These are phyloP conservation scores for Caenorhabditis sp. DNA, from an alignment of 2,888 invertebrate species.

Conservation along the genomic window DNA sequence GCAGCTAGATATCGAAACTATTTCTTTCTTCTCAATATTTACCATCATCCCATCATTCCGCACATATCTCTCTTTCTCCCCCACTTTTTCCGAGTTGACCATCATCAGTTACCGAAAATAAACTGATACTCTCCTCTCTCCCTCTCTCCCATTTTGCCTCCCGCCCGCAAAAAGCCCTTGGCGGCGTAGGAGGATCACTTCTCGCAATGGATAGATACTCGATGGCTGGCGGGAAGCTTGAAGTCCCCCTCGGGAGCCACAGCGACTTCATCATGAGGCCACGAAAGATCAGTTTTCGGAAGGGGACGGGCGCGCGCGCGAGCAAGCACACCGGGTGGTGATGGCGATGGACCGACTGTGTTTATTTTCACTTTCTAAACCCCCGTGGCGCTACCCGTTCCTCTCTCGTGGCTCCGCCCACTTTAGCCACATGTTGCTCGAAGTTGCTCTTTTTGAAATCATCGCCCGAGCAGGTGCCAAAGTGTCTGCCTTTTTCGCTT, in stretches of 20 bases:
- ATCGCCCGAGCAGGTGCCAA: constrained; percentile 28
- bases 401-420: constrained; percentile 29
- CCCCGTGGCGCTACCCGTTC: constrained; percentile 11
- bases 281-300: constrained; percentile 48
- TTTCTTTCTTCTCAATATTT: constrained; percentile 35
- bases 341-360: constrained; percentile 28
- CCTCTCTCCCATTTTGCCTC: background rate
- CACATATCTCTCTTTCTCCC: constrained; percentile 30
- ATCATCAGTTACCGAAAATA: constrained; percentile 42
- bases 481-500: constrained; percentile 13
- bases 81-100: constrained; percentile 27
- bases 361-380: constrained; percentile 57
- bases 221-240: too few relatives aligned
- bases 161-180: background rate
- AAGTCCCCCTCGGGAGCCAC: background rate
- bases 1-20: constrained; percentile 1
- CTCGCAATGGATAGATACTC: constrained; percentile 30
- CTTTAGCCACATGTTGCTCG: background rate
- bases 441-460: constrained; percentile 43
- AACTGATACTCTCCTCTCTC: constrained; percentile 18
- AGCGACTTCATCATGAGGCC: constrained; percentile 50
- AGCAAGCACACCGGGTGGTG: constrained; percentile 22
- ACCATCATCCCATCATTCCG: constrained; percentile 26
- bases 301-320: constrained; percentile 6
- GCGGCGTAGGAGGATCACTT: background rate